Evolutionary conservation across 2,113 vertebrate genomes (phyloP).

Genomic region (Neodontobutis hainanensis): DNA sequence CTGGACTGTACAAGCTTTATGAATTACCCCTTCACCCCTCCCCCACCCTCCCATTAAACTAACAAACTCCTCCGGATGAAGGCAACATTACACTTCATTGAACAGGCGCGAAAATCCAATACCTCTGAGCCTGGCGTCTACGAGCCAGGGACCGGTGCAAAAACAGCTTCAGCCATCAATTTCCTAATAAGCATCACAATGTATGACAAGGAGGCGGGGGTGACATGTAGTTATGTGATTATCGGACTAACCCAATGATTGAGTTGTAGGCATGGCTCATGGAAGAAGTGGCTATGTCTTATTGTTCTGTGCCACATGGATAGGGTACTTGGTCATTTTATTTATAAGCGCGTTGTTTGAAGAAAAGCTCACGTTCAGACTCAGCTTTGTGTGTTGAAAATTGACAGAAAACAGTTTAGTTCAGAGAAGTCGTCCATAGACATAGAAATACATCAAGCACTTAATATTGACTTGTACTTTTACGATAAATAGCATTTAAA

Average conservation of each 20-base stretch:
- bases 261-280: too few relatives aligned
- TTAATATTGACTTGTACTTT: too few relatives aligned
- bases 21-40: not conserved
- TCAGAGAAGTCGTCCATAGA: too few relatives aligned
- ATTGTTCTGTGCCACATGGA: conserved; percentile 22
- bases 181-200: conserved; percentile 54
- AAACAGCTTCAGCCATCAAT: conserved; percentile 55
- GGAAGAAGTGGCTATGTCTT: conserved; percentile 43
- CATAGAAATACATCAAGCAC: too few relatives aligned
- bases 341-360: too few relatives aligned
- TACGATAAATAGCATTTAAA: too few relatives aligned
- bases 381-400: too few relatives aligned
- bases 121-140: conserved; percentile 33
- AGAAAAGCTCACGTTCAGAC: too few relatives aligned
- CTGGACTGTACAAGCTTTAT: not conserved
- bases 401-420: too few relatives aligned
- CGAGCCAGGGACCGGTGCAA: conserved; percentile 45
- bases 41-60: not conserved
- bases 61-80: conserved; percentile 41
- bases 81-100: conserved; percentile 52
- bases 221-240: conserved; percentile 38
- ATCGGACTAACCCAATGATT: conserved; percentile 36
- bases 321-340: too few relatives aligned
- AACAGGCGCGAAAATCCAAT: conserved; percentile 58
- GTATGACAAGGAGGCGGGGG: conserved; percentile 34